Percentiles rank a stretch among this genome's conserved stretches.
These are phyloP conservation scores for Rhamphomyia laevipes DNA, from an alignment of 2,888 invertebrate genomes.

Conservation along the genomic window DNA sequence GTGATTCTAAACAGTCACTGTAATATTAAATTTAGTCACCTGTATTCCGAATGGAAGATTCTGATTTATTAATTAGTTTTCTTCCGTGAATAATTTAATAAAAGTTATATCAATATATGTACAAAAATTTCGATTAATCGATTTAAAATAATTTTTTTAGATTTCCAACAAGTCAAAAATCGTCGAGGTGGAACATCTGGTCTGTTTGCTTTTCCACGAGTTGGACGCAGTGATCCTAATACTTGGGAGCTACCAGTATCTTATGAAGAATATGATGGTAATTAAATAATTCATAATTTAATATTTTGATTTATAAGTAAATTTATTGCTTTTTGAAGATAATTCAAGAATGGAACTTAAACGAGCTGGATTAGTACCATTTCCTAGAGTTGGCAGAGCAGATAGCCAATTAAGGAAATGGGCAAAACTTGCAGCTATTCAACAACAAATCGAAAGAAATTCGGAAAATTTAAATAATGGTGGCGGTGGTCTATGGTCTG, in stretches of 20 bases:
- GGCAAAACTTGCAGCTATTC: slow-evolving; percentile 29
- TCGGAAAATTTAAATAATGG: slow-evolving; percentile 30
- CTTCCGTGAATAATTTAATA: too few species aligned
- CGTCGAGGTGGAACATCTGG: slow-evolving; percentile 44
- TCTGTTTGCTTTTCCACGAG: slow-evolving; percentile 49
- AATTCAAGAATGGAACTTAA: slow-evolving; percentile 30
- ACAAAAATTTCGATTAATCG: too few species aligned
- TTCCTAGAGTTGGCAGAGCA: slow-evolving; percentile 39
- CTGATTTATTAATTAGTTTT: too few species aligned
- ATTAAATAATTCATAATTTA: slow-evolving; percentile 2
- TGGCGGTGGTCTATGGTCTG: slow-evolving; percentile 52
- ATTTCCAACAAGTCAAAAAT: slow-evolving; percentile 31
- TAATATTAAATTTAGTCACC: too few species aligned
- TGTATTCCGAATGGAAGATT: too few species aligned
- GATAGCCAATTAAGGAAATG: slow-evolving; percentile 32
- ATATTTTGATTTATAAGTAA: not conserved
- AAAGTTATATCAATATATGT: too few species aligned
- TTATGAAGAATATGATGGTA: slow-evolving; percentile 43
- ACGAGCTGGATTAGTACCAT: slow-evolving; percentile 37
- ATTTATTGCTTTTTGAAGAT: slow-evolving; percentile 20
- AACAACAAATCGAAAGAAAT: slow-evolving; percentile 32
- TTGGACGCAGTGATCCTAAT: slow-evolving; percentile 43
- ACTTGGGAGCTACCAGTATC: slow-evolving; percentile 37
- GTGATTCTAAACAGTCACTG: too few species aligned
- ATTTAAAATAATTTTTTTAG: too few species aligned